Percentiles rank a stretch among this genome's conserved stretches.
These are phyloP conservation scores for Nothura maculosa DNA, from an alignment of 2,797 vertebrate species.

Conservation along the genomic window DNA sequence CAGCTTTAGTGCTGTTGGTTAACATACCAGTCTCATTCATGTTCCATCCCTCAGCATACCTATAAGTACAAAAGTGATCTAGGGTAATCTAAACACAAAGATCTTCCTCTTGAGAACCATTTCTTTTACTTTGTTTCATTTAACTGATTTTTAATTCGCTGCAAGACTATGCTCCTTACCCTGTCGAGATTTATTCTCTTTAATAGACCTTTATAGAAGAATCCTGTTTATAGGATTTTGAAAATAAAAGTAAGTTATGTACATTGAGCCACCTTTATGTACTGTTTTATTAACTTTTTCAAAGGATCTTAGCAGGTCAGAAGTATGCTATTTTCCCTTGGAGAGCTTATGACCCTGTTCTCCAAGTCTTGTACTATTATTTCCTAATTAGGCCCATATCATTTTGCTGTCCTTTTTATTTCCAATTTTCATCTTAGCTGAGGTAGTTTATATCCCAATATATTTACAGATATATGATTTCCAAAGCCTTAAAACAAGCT, in stretches of 20 bases:
- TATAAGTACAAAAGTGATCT: background rate
- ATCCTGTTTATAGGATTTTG: background rate
- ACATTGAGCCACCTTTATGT: slow-evolving; percentile 26
- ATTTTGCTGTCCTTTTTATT: slow-evolving; percentile 18
- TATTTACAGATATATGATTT: slow-evolving; percentile 24
- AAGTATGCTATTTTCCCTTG: background rate
- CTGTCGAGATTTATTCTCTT: slow-evolving; percentile 32
- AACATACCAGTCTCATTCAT: background rate
- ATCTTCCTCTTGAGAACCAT: background rate
- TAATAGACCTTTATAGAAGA: background rate
- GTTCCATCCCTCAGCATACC: background rate
- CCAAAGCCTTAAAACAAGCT: slow-evolving; percentile 26
- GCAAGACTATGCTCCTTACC: background rate
- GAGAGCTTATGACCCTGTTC: background rate
- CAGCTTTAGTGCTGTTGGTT: background rate
- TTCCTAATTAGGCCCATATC: background rate
- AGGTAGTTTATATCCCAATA: slow-evolving; percentile 10
- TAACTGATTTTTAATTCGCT: slow-evolving; percentile 20
- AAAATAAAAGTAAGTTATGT: slow-evolving; percentile 49
- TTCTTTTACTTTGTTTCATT: slow-evolving; percentile 1
- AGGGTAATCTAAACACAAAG: background rate
- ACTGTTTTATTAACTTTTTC: slow-evolving; percentile 57
- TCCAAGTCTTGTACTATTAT: background rate
- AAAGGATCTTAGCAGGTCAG: slow-evolving; percentile 30
- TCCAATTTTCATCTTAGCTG: slow-evolving; percentile 1